Evolutionary conservation across 2,113 vertebrate species (phyloP).

Genomic region (Apeltes quadracus): DNA sequence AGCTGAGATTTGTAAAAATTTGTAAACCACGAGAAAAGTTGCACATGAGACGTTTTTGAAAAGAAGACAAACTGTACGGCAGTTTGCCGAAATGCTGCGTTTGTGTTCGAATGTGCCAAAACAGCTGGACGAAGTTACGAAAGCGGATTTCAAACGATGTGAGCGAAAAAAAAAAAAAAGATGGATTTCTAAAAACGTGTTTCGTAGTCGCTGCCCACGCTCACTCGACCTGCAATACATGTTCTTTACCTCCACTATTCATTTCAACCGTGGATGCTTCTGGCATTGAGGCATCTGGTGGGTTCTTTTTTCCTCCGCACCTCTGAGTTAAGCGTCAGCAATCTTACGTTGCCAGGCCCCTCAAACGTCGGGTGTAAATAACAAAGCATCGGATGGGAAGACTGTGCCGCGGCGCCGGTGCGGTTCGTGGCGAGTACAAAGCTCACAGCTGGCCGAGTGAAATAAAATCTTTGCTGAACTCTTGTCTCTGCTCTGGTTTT

Average conservation of each 20-base stretch:
- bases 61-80: background rate
- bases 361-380: conserved; percentile 67
- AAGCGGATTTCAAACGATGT: conserved; percentile 7
- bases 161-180: background rate
- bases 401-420: conserved; percentile 32
- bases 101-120: conserved; percentile 5
- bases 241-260: background rate
- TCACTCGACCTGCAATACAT: background rate
- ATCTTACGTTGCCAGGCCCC: conserved; percentile 34
- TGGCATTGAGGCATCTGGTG: background rate
- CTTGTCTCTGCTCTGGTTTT: conserved; percentile 67
- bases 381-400: conserved; percentile 41
- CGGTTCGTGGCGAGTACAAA: conserved; percentile 77
- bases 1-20: background rate
- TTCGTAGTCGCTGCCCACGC: background rate
- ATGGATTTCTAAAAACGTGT: background rate
- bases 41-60: background rate
- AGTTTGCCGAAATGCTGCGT: background rate
- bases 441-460: conserved; percentile 80
- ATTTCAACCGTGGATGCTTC: background rate
- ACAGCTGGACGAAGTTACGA: conserved; percentile 23
- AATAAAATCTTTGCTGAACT: conserved; percentile 80
- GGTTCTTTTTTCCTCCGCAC: conserved; percentile 15
- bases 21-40: background rate
- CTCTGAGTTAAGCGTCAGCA: conserved; percentile 53